Conservation (phyloP, 2,113 vertebrate species). For the Gobius niger region DNA sequence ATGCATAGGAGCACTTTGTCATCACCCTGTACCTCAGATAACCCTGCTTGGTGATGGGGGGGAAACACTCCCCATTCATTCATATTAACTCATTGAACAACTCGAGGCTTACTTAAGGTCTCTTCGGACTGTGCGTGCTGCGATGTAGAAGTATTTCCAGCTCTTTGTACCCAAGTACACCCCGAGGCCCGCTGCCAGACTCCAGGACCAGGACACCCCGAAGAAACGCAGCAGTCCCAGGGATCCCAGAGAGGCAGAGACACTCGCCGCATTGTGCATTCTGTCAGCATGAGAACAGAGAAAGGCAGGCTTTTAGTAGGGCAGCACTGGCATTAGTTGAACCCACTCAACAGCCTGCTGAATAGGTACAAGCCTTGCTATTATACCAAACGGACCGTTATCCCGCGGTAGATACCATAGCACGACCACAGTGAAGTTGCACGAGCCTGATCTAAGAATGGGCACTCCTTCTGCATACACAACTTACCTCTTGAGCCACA, state of each 20-base stretch:
- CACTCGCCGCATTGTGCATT: slow-evolving; percentile 77
- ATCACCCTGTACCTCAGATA: neutral
- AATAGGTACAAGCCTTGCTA: neutral
- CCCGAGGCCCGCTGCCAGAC: slow-evolving; percentile 80
- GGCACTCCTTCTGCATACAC: neutral
- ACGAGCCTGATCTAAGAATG: neutral
- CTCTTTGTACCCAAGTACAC: slow-evolving; percentile 84
- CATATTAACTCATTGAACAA: neutral
- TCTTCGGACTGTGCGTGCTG: slow-evolving; percentile 80
- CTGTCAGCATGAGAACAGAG: slow-evolving; percentile 43
- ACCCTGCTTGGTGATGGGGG: neutral
- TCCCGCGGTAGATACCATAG: neutral
- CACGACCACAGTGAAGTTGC: neutral
- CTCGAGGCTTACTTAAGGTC: slow-evolving; percentile 82
- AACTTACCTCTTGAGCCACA: slow-evolving; percentile 59
- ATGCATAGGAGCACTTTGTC: neutral
- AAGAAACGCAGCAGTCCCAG: slow-evolving; percentile 79
- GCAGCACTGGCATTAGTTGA: slow-evolving; percentile 8
- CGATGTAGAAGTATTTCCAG: slow-evolving; percentile 87
- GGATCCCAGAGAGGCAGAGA: slow-evolving; percentile 77
- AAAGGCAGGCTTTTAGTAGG: slow-evolving; percentile 22
- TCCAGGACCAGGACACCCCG: slow-evolving; percentile 88
- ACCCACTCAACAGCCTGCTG: neutral
- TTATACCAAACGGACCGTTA: neutral
- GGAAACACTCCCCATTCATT: neutral